Conservation (phyloP, 2,888 invertebrate genomes). For the Cephus pygmeus region DNA sequence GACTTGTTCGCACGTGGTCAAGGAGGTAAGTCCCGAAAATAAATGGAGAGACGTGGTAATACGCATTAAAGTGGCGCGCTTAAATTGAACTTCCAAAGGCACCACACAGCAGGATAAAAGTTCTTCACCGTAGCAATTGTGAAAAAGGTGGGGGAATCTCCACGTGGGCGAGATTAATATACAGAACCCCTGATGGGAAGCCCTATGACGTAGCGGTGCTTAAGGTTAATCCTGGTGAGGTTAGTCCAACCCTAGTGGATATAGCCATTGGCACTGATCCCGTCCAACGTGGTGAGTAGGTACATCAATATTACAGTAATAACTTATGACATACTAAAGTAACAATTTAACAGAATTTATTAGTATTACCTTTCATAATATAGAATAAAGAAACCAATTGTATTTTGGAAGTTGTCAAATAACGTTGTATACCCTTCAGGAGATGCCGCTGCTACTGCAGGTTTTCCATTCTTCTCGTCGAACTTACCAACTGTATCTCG, state of each 20-base stretch:
- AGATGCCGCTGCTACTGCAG: slow-evolving; percentile 71
- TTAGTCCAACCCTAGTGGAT: slow-evolving; percentile 40
- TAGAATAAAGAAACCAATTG: not conserved
- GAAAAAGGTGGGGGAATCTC: slow-evolving; percentile 21
- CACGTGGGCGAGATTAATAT: slow-evolving; percentile 51
- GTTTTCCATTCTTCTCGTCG: slow-evolving; percentile 71
- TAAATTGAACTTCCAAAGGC: slow-evolving; percentile 35
- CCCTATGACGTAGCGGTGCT: slow-evolving; percentile 62
- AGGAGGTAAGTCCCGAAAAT: slow-evolving; percentile 60
- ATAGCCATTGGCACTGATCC: slow-evolving; percentile 35
- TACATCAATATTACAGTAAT: not conserved
- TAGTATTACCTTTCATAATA: not conserved
- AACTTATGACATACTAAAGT: not conserved
- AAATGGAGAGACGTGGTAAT: not conserved
- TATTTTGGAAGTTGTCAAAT: not conserved
- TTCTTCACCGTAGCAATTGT: slow-evolving; percentile 36
- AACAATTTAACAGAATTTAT: not conserved
- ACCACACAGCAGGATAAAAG: slow-evolving; percentile 40
- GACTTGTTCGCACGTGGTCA: slow-evolving; percentile 74
- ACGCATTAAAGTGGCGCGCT: not conserved
- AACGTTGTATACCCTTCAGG: slow-evolving; percentile 59
- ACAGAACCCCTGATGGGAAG: slow-evolving; percentile 51
- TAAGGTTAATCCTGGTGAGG: slow-evolving; percentile 40
- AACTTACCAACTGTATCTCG: slow-evolving; percentile 69
- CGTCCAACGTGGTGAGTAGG: slow-evolving; percentile 46